A percentile compares a stretch with the other conserved stretches of the same genome.
Conservation (phyloP, 64 coral and sea anemone species). For the Dendrophyllia cribrosa region DNA sequence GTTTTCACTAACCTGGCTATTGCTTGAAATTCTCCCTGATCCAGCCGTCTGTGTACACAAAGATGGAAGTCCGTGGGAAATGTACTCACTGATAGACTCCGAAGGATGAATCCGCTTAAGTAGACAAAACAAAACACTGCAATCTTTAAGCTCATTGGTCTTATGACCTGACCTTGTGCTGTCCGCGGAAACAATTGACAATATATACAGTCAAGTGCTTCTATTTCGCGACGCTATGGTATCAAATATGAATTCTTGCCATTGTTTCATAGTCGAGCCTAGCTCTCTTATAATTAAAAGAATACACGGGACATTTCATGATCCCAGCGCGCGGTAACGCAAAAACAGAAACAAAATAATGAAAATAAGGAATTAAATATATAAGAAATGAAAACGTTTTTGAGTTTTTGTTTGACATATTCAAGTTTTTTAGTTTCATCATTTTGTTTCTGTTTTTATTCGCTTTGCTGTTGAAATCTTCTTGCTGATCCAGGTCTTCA, state of each 20-base stretch:
- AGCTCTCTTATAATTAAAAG: background rate
- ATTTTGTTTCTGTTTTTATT: too few species aligned
- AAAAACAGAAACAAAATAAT: too few species aligned
- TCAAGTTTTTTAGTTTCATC: too few species aligned
- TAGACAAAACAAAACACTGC: background rate
- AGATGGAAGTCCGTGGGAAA: background rate
- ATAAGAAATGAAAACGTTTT: too few species aligned
- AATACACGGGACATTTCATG: background rate
- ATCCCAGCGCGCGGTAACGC: too few species aligned
- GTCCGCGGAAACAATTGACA: constrained; percentile 1
- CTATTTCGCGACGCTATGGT: background rate
- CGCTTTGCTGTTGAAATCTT: too few species aligned
- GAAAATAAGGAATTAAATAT: too few species aligned
- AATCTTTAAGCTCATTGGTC: background rate
- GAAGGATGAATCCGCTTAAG: background rate
- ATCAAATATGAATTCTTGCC: background rate
- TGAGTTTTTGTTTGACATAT: too few species aligned
- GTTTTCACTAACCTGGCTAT: background rate
- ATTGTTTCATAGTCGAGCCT: background rate
- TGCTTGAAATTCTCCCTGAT: background rate
- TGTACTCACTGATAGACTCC: background rate
- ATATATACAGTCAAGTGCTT: background rate
- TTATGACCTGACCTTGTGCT: constrained; percentile 3
- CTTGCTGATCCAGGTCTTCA: too few species aligned
- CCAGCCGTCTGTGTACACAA: background rate